Evolutionary conservation across 2,888 invertebrate genomes (phyloP), one percentile per base, ranked within the genome.

Genomic region (Autographa pulchrina): DNA sequence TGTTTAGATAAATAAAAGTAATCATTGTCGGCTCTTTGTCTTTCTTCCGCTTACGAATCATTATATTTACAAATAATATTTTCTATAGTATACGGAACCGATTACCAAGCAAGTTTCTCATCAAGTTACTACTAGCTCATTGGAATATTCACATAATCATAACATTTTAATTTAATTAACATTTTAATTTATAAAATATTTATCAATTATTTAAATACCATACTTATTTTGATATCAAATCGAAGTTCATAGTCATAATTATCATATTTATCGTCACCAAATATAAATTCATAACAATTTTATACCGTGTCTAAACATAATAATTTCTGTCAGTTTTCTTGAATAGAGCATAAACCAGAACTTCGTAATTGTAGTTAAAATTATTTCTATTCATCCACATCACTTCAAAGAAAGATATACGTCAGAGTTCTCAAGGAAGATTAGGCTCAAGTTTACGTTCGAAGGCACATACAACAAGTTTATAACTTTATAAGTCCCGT

Each of bases 401-500:
- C 11, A 25, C 54, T 25, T 56, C 54, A 56, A 56, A 56, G 54
- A 25, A 20, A 56, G 5, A n/a, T 48, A 48, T 48, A 48, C 48
- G 7, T 48, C n/a, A n/a, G 25, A 20, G 4, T 9, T 13, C 54
- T 11, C 20, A 54, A 20, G 20, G 25, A 25, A 56, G 54, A 25
- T 56, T 56, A 25, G 1, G 11, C 54, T 1, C 54, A 25, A 56
- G 25, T 56, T 48, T 7, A 48, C n/a, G 1, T 25, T 13, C 13
- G 25, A 25, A 14, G 54, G 54, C 25, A 54, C 54, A 56, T 56
- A 0, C 25, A 56, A 56, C 20, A 20, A 56, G 54, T n/a, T 20
- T 20, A 16, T 72, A 65, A 68, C 72, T 62, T 68, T 64, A 43
- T 65, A 81, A 80, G 68, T n/a, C n/a, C n/a, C n/a, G n/a, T 79